Percentiles rank a stretch among this genome's conserved stretches.
Evolutionary conservation across 2,888 invertebrate genomes (phyloP).

Genomic region (Chrysomela aeneicollis): DNA sequence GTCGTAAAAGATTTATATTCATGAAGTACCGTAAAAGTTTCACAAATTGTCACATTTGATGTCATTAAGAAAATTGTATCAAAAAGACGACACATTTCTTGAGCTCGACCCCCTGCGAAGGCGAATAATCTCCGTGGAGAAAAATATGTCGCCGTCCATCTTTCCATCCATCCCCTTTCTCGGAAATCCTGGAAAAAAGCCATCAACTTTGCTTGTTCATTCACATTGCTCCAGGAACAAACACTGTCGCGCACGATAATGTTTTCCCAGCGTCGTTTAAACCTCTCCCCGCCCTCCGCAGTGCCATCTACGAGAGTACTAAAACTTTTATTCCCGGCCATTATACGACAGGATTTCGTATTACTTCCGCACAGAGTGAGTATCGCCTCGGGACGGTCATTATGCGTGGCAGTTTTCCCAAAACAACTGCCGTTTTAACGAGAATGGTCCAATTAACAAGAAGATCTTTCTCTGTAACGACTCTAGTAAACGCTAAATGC

Average conservation of each 20-base stretch:
- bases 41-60: no score
- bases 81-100: no score
- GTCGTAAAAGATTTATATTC: no score
- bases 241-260: conserved; percentile 12
- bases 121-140: background rate
- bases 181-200: background rate
- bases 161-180: background rate
- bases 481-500: conserved; percentile 38
- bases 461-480: conserved; percentile 37
- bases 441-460: conserved; percentile 38
- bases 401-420: conserved; percentile 34
- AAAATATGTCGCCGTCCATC: background rate
- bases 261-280: conserved; percentile 3
- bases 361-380: conserved; percentile 22
- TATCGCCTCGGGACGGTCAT: conserved; percentile 31
- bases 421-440: conserved; percentile 38
- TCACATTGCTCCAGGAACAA: background rate
- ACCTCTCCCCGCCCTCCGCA: background rate
- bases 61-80: no score
- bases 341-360: conserved; percentile 21
- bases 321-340: conserved; percentile 23
- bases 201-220: background rate
- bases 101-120: background rate
- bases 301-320: conserved; percentile 8
- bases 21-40: no score